Base-by-base conservation (phyloP, 1,140 invertebrate species). In the Drosophila hydei region DNA sequence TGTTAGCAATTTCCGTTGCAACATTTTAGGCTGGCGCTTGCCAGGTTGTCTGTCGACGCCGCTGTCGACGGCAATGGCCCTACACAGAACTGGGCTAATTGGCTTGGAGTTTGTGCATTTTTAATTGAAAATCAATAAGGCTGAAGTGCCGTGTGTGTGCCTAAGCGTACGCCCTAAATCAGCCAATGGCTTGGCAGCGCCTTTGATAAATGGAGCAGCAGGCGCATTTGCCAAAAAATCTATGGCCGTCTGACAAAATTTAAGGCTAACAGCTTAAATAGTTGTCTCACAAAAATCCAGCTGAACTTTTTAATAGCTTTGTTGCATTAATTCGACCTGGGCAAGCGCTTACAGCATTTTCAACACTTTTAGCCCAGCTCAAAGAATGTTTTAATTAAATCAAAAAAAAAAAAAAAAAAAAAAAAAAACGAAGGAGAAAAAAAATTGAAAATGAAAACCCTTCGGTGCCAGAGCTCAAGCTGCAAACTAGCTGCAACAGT, bases 321-420 rank as follows among this genome's bases (percentile, higher is more conserved):
- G 65, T 30, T 54, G 65, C 14, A 23, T 40, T 27, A 62, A 23
- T 25, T 14, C 5, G 4, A 25, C n/a, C 19, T 23, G 18, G 12
- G 4, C 8, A 21, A 23, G 9, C 25, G 61, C 79, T 79, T 60
- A 50, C 60, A 67, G 75, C 75, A 75, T 88, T 78, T 63, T 43
- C 83, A 87, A 87, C 81, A 80, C 70, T 69, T 75, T 80, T 33
- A 54, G 30, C 21, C 40, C 33, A 30, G 54, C 59, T 87, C 77
- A 75, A 88, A 75, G 78, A 87, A 88, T 88, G 78, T 88, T 87
- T 87, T 87, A 87, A 87, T 87, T 88, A 87, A 87, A 87, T 87
- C 78, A 88, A 30, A 30, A 50, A 45, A 61, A 50, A 4, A 4
- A 16, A 42, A 42, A 7, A 14, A 14, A 12, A n/a, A 42, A n/a